Evolutionary conservation across 2,113 vertebrate species (phyloP), one percentile per base, ranked within the genome.

Genomic region (Orientallactaga bullata): DNA sequence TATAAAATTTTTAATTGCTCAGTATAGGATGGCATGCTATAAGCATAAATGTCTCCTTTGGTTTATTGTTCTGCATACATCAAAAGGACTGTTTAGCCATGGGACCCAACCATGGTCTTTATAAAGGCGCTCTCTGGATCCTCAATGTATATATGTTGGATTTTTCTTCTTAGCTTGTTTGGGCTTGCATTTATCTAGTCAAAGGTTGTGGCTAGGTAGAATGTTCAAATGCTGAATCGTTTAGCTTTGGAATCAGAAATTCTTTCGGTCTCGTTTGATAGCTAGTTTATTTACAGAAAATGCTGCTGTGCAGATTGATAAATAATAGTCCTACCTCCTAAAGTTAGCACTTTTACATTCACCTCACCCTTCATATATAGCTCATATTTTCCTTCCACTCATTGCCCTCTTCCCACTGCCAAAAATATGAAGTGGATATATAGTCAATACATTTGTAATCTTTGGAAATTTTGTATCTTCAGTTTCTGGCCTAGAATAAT

Each of bases 1-100:
- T 30, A 68, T 74, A 61, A 72, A 81, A 55, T 15, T 80, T 47
- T 82, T 51, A 89, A 85, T 76, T 80, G n/a, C 21, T 91, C 78
- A 7, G 3, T 69, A 63, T 47, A 42, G 7, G 1, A 2, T 26
- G 10, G 68, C 10, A 28, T 28, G 1, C 28, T 55, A 8, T 88
- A 37, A 15, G 76, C 42, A 58, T 3, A 81, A 68, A 3, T 51
- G 74, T 89, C 28, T 91, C 35, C 4, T 26, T 80, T 71, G 35
- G 26, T 20, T 23, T 23, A 60, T 10, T 58, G 15, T 20, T 60
- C 32, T 3, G 15, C 55, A 21, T 26, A 77, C 30, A 26, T 63
- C 35, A 69, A 17, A n/a, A 85, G 30, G 16, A 12, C 8, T 37
- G 17, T 47, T 85, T 69, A 32, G 7, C 2, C 21, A 58, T 10